These are phyloP conservation scores for Sitta carolinensis DNA, from an alignment of 2,797 vertebrate genomes.

Conservation along the genomic window DNA sequence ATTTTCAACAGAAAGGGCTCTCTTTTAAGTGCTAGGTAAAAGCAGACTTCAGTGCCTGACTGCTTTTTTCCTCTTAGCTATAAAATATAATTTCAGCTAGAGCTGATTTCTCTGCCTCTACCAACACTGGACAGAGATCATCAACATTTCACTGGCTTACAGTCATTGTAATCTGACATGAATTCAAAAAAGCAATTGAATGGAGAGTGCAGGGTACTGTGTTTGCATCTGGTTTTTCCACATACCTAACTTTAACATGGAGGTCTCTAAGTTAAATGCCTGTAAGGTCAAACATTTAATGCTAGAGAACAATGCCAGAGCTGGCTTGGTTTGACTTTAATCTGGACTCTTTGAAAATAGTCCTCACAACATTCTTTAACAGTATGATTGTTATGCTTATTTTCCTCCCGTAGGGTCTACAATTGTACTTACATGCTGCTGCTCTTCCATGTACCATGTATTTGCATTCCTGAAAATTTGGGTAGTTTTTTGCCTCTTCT, in stretches of 20 bases:
- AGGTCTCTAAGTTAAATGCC: background rate
- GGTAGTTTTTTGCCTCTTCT: background rate
- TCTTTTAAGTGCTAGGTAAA: background rate
- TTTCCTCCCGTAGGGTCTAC: background rate
- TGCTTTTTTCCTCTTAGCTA: background rate
- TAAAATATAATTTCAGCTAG: background rate
- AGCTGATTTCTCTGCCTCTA: background rate
- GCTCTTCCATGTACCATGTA: background rate
- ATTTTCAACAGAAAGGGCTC: background rate
- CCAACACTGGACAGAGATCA: background rate
- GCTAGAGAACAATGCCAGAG: background rate
- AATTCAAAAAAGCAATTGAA: background rate
- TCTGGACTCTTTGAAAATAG: background rate
- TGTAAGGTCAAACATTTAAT: background rate
- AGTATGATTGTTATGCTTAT: background rate
- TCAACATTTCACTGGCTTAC: background rate
- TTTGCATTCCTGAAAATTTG: background rate
- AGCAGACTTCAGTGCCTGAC: background rate
- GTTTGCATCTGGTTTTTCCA: background rate
- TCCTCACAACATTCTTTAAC: background rate
- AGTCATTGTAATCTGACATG: background rate
- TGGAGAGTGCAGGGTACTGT: background rate
- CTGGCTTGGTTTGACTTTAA: background rate
- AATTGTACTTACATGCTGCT: background rate
- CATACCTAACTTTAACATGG: background rate